phyloP scores from a whole-genome alignment of 2,888 invertebrate species.

The Lacanobia oleracea region DNA sequence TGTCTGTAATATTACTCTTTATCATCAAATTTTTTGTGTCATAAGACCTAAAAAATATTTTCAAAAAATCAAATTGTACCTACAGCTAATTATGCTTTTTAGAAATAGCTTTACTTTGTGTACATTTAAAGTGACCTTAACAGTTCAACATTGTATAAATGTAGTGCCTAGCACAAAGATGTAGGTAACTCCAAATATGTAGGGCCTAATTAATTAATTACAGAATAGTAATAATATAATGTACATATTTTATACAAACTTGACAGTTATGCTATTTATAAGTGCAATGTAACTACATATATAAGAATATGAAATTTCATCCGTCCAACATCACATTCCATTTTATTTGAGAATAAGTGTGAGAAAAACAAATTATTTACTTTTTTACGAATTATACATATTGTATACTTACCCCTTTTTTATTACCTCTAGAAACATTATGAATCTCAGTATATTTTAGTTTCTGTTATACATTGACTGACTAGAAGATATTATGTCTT shows the following conservation, averaged over 20 bases:
- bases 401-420: background rate
- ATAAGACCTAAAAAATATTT: slow-evolving; percentile 29
- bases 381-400: slow-evolving; percentile 7
- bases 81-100: background rate
- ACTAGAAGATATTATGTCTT: slow-evolving; percentile 50
- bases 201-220: slow-evolving; percentile 21
- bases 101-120: background rate
- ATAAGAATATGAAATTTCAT: slow-evolving; percentile 2
- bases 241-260: slow-evolving; percentile 22
- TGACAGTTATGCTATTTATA: slow-evolving; percentile 1
- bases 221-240: slow-evolving; percentile 8
- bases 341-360: slow-evolving; percentile 21
- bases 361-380: slow-evolving; percentile 3
- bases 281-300: slow-evolving; percentile 15
- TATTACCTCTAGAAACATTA: slow-evolving; percentile 21
- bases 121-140: background rate
- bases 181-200: background rate
- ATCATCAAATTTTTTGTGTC: slow-evolving; percentile 59
- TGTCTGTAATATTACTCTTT: slow-evolving; percentile 64
- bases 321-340: slow-evolving; percentile 50
- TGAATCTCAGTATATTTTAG: slow-evolving; percentile 52
- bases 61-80: slow-evolving; percentile 10
- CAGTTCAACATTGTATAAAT: slow-evolving; percentile 16
- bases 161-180: background rate
- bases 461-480: slow-evolving; percentile 57